Evolutionary conservation across 1,140 invertebrate species (phyloP).

Genomic region (Drosophila lacteicornis): DNA sequence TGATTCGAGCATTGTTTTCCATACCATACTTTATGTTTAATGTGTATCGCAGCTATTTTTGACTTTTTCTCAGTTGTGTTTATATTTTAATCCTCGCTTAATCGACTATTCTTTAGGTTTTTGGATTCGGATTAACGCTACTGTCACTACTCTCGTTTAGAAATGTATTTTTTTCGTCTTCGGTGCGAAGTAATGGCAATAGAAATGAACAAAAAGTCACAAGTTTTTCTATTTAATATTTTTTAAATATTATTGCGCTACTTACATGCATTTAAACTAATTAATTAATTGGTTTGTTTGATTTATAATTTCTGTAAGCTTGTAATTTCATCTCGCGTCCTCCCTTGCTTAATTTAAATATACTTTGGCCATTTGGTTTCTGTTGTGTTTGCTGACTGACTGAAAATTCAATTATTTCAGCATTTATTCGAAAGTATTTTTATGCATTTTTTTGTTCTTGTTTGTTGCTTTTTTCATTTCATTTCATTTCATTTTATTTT

Average conservation of each 20-base stretch:
- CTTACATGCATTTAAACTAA: constrained; percentile 70
- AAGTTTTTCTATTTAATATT: constrained; percentile 46
- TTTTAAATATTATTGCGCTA: constrained; percentile 62
- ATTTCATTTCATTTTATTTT: constrained; percentile 33
- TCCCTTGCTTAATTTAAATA: constrained; percentile 46
- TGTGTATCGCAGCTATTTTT: constrained; percentile 84
- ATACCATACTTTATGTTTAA: constrained; percentile 51
- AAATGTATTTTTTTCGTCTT: constrained; percentile 65
- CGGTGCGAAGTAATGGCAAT: constrained; percentile 48
- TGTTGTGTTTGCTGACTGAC: constrained; percentile 18
- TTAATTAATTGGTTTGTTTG: constrained; percentile 46
- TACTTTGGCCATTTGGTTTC: constrained; percentile 63
- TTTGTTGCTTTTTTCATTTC: constrained; percentile 16
- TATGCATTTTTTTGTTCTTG: neutral
- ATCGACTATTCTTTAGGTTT: constrained; percentile 32
- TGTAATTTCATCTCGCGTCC: constrained; percentile 11
- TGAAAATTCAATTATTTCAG: constrained; percentile 55
- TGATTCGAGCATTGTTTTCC: constrained; percentile 30
- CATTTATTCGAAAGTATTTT: constrained; percentile 24
- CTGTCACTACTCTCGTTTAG: constrained; percentile 67
- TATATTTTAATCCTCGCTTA: constrained; percentile 48
- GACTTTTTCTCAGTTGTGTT: constrained; percentile 68
- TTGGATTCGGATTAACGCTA: constrained; percentile 57
- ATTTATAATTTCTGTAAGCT: constrained; percentile 36
- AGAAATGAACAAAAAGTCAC: constrained; percentile 42